Evolutionary conservation across 2,888 invertebrate genomes (phyloP).

Genomic region (Drosophila lutescens): DNA sequence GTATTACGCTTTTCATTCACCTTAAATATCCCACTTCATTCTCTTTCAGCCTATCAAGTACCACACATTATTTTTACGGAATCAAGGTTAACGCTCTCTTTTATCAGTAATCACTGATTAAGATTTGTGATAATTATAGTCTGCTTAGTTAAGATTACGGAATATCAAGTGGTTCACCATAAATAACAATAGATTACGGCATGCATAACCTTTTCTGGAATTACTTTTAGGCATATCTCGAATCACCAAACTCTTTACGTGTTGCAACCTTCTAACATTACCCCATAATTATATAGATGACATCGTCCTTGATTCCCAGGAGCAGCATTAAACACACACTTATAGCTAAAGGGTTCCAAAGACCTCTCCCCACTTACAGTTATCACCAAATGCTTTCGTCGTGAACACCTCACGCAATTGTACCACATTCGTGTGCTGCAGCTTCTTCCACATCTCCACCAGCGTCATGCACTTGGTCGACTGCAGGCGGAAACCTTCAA

Average conservation of each 20-base stretch:
- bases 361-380: slow-evolving; percentile 88
- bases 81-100: slow-evolving; percentile 2
- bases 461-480: slow-evolving; percentile 93
- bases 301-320: slow-evolving; percentile 3
- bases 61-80: neutral
- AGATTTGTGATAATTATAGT: neutral
- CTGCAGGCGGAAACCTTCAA: slow-evolving; percentile 90
- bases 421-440: slow-evolving; percentile 97
- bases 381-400: slow-evolving; percentile 97
- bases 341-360: neutral
- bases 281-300: slow-evolving; percentile 1
- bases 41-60: neutral
- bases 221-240: no score
- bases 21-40: neutral
- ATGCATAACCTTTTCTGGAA: neutral
- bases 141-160: slow-evolving; percentile 1
- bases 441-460: slow-evolving; percentile 97
- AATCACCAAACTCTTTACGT: neutral
- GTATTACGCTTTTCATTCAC: neutral
- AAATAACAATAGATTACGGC: neutral
- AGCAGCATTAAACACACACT: slow-evolving; percentile 11
- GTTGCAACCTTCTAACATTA: neutral
- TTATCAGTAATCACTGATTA: neutral
- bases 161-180: neutral
- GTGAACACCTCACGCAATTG: slow-evolving; percentile 96